Conservation (phyloP, 2,113 vertebrate genomes). For the Sterrhoptilus dennistouni region DNA sequence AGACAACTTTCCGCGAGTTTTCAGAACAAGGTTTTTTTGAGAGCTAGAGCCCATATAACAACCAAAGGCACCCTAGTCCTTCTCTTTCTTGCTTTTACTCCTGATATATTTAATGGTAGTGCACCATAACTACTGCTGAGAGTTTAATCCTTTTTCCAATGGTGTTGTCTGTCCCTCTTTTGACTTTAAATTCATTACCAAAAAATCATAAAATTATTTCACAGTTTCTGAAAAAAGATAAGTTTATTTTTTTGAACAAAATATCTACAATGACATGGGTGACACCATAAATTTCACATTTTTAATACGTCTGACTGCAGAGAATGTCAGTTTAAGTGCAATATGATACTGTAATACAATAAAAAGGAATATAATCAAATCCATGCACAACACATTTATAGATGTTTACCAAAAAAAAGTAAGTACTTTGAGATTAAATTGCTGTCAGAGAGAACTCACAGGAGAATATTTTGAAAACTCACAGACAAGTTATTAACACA, state of each 20-base stretch:
- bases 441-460: slow-evolving; percentile 49
- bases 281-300: slow-evolving; percentile 44
- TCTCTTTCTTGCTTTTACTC: not conserved
- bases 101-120: not conserved
- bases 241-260: slow-evolving; percentile 76
- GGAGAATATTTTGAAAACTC: slow-evolving; percentile 47
- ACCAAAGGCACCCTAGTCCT: not conserved
- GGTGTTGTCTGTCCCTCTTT: not conserved
- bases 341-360: slow-evolving; percentile 37
- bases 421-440: slow-evolving; percentile 57
- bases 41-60: not conserved
- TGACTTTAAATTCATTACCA: not conserved
- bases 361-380: slow-evolving; percentile 59
- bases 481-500: slow-evolving; percentile 59
- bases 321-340: slow-evolving; percentile 39
- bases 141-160: not conserved
- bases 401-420: slow-evolving; percentile 51
- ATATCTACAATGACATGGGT: slow-evolving; percentile 62
- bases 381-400: slow-evolving; percentile 66
- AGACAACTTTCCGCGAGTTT: not conserved
- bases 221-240: slow-evolving; percentile 58
- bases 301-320: slow-evolving; percentile 34
- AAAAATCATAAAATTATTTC: not conserved
- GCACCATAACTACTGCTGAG: not conserved
- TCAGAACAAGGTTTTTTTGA: not conserved